Evolutionary conservation across 2,888 invertebrate species (phyloP).

Genomic region (Volucella inanis): DNA sequence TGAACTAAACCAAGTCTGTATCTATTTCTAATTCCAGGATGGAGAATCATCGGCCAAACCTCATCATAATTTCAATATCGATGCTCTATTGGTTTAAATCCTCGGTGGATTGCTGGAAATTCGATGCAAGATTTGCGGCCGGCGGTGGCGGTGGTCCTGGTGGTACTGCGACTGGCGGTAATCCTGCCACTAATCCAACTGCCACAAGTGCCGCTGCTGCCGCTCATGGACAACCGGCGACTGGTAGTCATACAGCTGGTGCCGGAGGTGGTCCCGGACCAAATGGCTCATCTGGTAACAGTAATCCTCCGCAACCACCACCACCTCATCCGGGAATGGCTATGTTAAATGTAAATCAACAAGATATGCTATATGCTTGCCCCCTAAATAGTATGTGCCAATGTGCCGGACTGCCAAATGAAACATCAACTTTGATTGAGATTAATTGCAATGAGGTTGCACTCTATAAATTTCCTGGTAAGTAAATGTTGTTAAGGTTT

Average conservation of each 20-base stretch:
- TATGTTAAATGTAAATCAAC: constrained; percentile 81
- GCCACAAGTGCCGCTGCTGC: constrained; percentile 49
- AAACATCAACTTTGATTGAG: constrained; percentile 83
- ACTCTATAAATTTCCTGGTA: constrained; percentile 83
- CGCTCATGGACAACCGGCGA: constrained; percentile 75
- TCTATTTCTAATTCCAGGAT: constrained; percentile 76
- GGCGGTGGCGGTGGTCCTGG: constrained; percentile 77
- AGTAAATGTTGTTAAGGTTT: constrained; percentile 75
- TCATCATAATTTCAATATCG: constrained; percentile 81
- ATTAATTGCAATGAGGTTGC: constrained; percentile 83
- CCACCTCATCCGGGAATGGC: constrained; percentile 77
- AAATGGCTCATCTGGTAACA: constrained; percentile 72
- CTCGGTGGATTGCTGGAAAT: constrained; percentile 82
- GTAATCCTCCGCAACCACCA: constrained; percentile 74
- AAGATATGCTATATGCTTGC: constrained; percentile 82
- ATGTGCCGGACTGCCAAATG: constrained; percentile 83
- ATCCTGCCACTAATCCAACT: constrained; percentile 55
- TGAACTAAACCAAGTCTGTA: constrained; percentile 4
- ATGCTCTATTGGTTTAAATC: constrained; percentile 81
- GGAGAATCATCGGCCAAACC: constrained; percentile 79
- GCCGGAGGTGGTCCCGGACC: constrained; percentile 75
- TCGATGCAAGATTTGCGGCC: constrained; percentile 79
- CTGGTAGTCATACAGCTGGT: constrained; percentile 62
- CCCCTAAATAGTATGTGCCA: constrained; percentile 83
- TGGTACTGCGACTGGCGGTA: constrained; percentile 49